Base-by-base conservation (phyloP, 2,888 invertebrate species). In the Priocnemis perturbator region DNA sequence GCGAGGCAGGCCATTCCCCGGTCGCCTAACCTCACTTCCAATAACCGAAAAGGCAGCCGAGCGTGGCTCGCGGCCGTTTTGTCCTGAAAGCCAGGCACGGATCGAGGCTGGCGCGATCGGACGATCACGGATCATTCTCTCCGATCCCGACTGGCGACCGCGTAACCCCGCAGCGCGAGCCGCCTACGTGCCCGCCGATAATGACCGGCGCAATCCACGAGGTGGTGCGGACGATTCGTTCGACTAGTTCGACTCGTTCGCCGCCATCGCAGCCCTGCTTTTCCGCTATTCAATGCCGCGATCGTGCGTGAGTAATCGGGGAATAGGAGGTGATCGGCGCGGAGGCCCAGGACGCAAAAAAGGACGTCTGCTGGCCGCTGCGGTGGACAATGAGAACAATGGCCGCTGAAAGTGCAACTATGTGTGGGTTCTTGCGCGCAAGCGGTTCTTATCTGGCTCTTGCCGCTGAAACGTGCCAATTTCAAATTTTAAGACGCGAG, bases 41-140 rank as follows among this genome's bases (percentile, higher is more conserved):
- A 84, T 84, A 83, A 37, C 73, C 80, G 73, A 82, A 76, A 81
- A 76, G 37, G 69, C 86, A 84, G 71, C 78, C 76, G 77, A 85
- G 79, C 85, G 82, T 85, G 78, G 74, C 69, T 73, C 79, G 78
- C 65, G 79, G 72, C 69, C 78, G 74, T 81, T 85, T 82, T 79
- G 81, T 81, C 81, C 74, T 81, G 77, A 80, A 79, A 81, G 48
- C 50, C 20, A 37, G n/a, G 7, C 66, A 21, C 59, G 59, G 53
- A 17, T 19, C 50, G 15, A 17, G 11, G 50, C n/a, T 1, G 50
- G 3, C 17, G 50, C n/a, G 50, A 50, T 19, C 50, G 50, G 17
- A n/a, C n/a, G 50, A 19, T 50, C n/a, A 17, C 56, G 59, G 60
- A 64, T 37, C 37, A 37, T 61, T 60, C 69, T 71, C 75, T 63